phyloP scores from a whole-genome alignment of 2,797 vertebrate genomes.

The Hypotaenidia philippensis region DNA sequence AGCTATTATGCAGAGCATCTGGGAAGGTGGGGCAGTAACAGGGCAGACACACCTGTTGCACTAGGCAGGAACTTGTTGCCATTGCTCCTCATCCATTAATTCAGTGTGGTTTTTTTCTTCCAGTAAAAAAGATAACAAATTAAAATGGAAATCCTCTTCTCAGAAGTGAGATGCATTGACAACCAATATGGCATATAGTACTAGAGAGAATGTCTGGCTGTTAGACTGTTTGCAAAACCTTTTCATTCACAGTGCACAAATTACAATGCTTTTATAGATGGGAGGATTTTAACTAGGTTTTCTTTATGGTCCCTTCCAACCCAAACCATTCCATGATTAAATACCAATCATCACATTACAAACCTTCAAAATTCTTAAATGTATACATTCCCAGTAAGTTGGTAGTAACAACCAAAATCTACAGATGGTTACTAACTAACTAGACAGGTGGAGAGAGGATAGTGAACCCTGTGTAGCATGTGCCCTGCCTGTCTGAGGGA shows the following conservation, averaged over 20 bases:
- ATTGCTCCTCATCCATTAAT: no score
- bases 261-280: background rate
- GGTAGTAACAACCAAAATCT: background rate
- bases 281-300: background rate
- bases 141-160: background rate
- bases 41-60: no score
- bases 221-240: background rate
- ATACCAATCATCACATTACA: background rate
- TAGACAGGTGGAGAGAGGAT: no score
- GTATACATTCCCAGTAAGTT: background rate
- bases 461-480: no score
- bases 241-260: background rate
- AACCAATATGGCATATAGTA: background rate
- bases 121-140: slow-evolving; percentile 3
- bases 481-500: no score
- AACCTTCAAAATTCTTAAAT: background rate
- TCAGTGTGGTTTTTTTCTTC: background rate
- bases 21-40: no score
- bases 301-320: background rate
- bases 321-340: background rate
- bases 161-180: background rate
- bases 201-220: background rate
- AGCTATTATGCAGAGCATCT: no score
- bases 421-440: background rate
- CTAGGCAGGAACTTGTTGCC: no score